Base-by-base conservation (phyloP, 2,888 invertebrate genomes). In the Oxycera nigricornis region DNA sequence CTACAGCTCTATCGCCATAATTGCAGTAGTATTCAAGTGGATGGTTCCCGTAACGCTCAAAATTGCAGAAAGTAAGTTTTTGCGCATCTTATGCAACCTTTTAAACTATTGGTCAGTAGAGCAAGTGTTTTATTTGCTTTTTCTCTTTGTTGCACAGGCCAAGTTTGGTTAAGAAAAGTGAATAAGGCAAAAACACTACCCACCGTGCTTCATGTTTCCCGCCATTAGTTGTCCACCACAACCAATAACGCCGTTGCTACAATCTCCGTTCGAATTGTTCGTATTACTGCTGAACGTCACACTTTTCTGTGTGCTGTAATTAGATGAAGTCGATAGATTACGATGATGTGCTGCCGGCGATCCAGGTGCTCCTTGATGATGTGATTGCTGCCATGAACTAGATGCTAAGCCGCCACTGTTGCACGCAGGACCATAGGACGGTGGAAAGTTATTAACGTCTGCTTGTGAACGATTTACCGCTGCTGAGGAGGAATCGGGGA, bases 361-460 rank as follows among this genome's bases (percentile, higher is more conserved):
- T 73, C 78, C 78, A 75, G 78, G 76, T 77, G 78, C 77, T 77
- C 62, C 83, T 83, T 62, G 81, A 81, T 70, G 82, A 81, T 78
- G 81, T 75, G 77, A 77, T 74, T 79, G 79, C 77, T 80, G 80
- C 78, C 79, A 80, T 78, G 78, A 79, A 79, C 80, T 82, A 77
- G 79, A 78, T 68, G 73, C 75, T 81, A 83, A 84, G 78, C 81
- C 83, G 75, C 79, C 78, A 79, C 79, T 62, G 22, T 52, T 62
- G 88, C 86, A 89, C 87, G 86, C 86, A 88, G 87, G 88, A 89
- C 90, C 88, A 88, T 86, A 89, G 88, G 88, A 88, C 86, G 87
- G 74, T 80, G 78, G 70, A 77, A 75, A 39, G 72, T 72, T 70
- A 76, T 77, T 73, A 75, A 77, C 72, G 75, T 77, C 73, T 75